These are phyloP conservation scores for Drosophila busckii DNA, from an alignment of 1,140 invertebrate species.

Conservation along the genomic window DNA sequence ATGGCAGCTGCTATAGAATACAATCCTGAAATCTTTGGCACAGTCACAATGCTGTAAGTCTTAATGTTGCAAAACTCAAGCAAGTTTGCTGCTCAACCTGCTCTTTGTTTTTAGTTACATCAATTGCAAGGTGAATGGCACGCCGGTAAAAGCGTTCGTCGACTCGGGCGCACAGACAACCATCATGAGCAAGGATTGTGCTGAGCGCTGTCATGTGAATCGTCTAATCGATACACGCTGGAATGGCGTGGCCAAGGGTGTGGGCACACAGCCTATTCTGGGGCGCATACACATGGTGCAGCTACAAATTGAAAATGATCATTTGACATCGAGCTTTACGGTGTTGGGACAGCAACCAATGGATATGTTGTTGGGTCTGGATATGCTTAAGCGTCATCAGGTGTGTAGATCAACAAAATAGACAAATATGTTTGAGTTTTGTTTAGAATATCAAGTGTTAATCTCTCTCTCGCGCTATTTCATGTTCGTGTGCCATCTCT, in stretches of 20 bases:
- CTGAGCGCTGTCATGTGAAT: slow-evolving; percentile 97
- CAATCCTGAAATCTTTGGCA: slow-evolving; percentile 98
- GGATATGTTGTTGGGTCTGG: slow-evolving; percentile 98
- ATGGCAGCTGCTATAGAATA: slow-evolving; percentile 99
- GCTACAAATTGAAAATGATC: slow-evolving; percentile 96
- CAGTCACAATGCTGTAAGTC: slow-evolving; percentile 94
- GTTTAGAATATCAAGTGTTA: background rate
- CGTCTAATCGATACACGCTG: slow-evolving; percentile 94
- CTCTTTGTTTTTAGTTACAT: slow-evolving; percentile 82
- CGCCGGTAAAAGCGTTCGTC: slow-evolving; percentile 98
- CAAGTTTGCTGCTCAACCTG: too few relatives aligned
- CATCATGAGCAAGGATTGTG: slow-evolving; percentile 95
- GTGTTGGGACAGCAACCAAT: slow-evolving; percentile 98
- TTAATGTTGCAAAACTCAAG: background rate
- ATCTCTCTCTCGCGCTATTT: background rate
- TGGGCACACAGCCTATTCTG: slow-evolving; percentile 97
- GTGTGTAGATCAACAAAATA: slow-evolving; percentile 75
- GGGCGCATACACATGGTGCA: slow-evolving; percentile 98
- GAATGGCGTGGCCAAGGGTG: slow-evolving; percentile 96
- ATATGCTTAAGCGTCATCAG: slow-evolving; percentile 98
- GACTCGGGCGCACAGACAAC: slow-evolving; percentile 97
- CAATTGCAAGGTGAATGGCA: slow-evolving; percentile 96
- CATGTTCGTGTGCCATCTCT: slow-evolving; percentile 7
- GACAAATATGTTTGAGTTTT: background rate
- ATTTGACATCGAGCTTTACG: slow-evolving; percentile 97